Percentiles rank a stretch among this genome's conserved stretches.
These are phyloP conservation scores for Lydus trimaculatus DNA, from an alignment of 2,888 invertebrate species.

Conservation along the genomic window DNA sequence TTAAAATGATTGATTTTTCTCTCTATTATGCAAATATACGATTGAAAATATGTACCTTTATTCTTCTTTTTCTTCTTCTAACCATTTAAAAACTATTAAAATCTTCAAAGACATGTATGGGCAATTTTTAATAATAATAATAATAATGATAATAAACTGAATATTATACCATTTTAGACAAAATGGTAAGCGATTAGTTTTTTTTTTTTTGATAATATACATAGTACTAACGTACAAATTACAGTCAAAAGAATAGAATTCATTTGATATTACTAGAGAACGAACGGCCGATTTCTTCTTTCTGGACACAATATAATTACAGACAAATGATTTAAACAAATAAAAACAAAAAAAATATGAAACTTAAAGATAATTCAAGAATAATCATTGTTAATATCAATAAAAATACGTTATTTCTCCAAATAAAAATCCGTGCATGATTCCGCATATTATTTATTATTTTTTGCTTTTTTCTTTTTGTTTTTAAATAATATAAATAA, in stretches of 20 bases:
- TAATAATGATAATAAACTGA: no score
- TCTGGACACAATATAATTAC: not conserved
- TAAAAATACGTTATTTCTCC: slow-evolving; percentile 21
- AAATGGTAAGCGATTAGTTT: not conserved
- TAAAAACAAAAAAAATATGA: not conserved
- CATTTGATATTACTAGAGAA: not conserved
- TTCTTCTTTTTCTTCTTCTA: no score
- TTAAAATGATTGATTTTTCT: not conserved
- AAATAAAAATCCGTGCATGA: slow-evolving; percentile 46
- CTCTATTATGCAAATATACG: not conserved
- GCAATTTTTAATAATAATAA: no score
- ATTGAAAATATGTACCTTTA: not conserved
- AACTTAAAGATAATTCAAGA: slow-evolving; percentile 6
- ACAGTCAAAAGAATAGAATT: not conserved
- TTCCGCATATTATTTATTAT: slow-evolving; percentile 33
- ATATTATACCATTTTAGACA: not conserved
- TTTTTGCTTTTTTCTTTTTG: slow-evolving; percentile 10
- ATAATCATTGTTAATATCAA: slow-evolving; percentile 27
- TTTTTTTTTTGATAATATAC: not conserved
- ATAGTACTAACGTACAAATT: not conserved
- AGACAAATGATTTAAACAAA: no score
- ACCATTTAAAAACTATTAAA: not conserved
- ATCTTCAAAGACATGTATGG: not conserved
- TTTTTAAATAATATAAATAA: slow-evolving; percentile 18
- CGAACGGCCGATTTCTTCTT: not conserved